These are phyloP conservation scores for Lasioglossum baleicum DNA, from an alignment of 1,140 invertebrate species.

Conservation along the genomic window DNA sequence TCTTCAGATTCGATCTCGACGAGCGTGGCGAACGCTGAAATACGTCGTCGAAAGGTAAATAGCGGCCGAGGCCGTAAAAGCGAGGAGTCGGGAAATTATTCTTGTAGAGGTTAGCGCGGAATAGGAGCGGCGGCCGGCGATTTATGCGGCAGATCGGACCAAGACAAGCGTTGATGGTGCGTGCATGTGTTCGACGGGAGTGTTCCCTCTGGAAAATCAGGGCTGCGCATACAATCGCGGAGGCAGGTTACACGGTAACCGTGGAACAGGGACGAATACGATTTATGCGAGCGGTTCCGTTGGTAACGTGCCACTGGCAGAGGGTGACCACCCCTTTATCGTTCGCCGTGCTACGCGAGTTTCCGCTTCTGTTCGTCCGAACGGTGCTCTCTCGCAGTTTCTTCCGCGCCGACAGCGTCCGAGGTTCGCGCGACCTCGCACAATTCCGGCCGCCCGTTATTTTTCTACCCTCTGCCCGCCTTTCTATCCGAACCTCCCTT, in stretches of 20 bases:
- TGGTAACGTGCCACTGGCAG: constrained; percentile 30
- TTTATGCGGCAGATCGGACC: constrained; percentile 39
- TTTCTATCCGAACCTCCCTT: no score
- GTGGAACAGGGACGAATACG: neutral
- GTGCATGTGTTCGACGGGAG: neutral
- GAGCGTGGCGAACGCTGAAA: neutral
- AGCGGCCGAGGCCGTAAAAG: neutral
- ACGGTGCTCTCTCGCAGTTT: neutral
- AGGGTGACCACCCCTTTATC: constrained; percentile 33
- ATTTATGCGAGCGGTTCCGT: constrained; percentile 24
- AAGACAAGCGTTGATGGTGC: constrained; percentile 22
- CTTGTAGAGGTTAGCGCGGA: neutral
- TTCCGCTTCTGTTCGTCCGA: neutral
- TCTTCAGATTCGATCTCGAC: neutral
- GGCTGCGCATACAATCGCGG: neutral
- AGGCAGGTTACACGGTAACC: neutral
- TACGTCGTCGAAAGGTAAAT: neutral
- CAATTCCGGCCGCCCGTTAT: constrained; percentile 5
- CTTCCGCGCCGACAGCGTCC: neutral
- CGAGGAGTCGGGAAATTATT: constrained; percentile 22
- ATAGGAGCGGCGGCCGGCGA: constrained; percentile 1
- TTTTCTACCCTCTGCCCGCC: neutral
- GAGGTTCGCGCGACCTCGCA: neutral
- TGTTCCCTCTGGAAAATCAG: constrained; percentile 26
- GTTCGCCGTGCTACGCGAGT: neutral